Base-by-base conservation (phyloP, 2,888 invertebrate genomes). In the Sinelater perroti region DNA sequence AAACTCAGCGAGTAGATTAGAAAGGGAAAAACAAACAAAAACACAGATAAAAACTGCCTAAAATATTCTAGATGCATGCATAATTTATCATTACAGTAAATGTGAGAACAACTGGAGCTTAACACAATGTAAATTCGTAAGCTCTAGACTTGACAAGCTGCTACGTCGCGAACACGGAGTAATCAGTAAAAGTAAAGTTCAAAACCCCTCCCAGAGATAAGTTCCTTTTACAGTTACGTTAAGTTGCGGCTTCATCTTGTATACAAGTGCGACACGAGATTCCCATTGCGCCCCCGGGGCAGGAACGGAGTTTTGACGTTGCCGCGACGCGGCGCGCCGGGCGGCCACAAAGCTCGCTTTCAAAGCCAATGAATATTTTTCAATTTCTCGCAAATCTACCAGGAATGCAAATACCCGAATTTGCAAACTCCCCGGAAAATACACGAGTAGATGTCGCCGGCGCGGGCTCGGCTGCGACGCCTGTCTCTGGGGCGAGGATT, bases 331-430 rank as follows among this genome's bases (percentile, higher is more conserved):
- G 40, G 26, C 31, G 18, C 42, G 26, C 21, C 38, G 16, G 24
- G 45, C 38, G 33, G 11, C 26, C 53, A 45, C 55, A 59, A 61
- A 59, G 38, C 44, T 63, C 45, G 35, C 46, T 56, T 52, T 50
- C 56, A 33, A 40, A 55, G 35, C 61, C 63, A 60, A 61, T 63
- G 65, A 65, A 65, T 65, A 65, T 65, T 65, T 63, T 63, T 65
- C 65, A 65, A 65, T 65, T 65, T 65, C 62, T 60, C 42, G 36
- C 56, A 61, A 62, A 62, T 63, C 60, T 60, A 61, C 40, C 44
- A 56, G 42, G 61, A 62, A 64, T 63, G 62, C 62, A 64, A 63
- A 62, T 60, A 61, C 40, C 51, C 45, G 55, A 60, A 63, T 63
- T 62, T 62, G 56, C 60, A 61, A 60, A 54, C 50, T 31, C 45